Conservation (phyloP, 2,888 invertebrate species). For the Caenorhabditis plicata region DNA sequence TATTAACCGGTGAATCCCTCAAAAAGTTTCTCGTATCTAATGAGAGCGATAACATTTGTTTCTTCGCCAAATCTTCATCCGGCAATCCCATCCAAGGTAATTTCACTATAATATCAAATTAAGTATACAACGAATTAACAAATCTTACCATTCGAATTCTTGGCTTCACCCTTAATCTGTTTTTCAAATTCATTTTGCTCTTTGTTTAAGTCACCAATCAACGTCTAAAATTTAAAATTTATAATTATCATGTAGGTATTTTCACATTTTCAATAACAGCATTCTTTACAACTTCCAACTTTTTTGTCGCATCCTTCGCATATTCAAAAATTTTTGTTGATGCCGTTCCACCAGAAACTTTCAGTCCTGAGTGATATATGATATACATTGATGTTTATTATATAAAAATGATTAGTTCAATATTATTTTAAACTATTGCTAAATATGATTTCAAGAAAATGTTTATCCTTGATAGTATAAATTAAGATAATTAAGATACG, state of each 20-base stretch:
- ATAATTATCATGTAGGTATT: not conserved
- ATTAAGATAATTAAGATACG: too few species aligned
- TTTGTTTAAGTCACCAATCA: constrained; percentile 92
- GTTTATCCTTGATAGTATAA: not conserved
- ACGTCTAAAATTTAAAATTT: constrained; percentile 74
- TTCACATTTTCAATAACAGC: constrained; percentile 41
- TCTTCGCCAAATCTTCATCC: constrained; percentile 89
- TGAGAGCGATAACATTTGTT: constrained; percentile 90
- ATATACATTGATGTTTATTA: too few species aligned
- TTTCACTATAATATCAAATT: constrained; percentile 68
- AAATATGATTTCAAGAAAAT: not conserved
- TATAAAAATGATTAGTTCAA: too few species aligned
- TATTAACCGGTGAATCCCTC: constrained; percentile 82
- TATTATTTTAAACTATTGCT: not conserved
- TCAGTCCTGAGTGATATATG: constrained; percentile 16
- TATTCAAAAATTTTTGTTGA: constrained; percentile 39
- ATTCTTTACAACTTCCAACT: constrained; percentile 42
- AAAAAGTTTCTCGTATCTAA: constrained; percentile 96
- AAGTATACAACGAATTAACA: not conserved
- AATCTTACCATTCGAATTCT: constrained; percentile 22
- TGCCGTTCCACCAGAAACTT: constrained; percentile 20
- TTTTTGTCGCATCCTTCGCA: constrained; percentile 47
- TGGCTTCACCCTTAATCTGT: constrained; percentile 73
- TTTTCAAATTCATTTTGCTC: constrained; percentile 94
- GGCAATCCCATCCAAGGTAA: constrained; percentile 94